Conservation (phyloP, 92 coral and sea anemone genomes). For the Diadumene lineata region DNA sequence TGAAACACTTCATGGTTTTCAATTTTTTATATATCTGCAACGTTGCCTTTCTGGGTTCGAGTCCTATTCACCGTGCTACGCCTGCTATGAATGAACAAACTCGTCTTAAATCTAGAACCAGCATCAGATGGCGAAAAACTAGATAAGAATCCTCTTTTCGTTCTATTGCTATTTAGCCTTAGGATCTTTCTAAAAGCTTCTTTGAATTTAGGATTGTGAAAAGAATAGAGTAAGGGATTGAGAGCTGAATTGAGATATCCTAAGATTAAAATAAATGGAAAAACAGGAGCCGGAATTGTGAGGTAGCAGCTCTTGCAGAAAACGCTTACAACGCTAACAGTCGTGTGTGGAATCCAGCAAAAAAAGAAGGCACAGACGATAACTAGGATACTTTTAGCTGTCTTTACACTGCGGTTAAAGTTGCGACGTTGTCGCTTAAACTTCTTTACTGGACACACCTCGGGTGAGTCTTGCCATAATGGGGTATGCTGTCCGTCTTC, state of each 20-base stretch:
- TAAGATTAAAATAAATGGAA: slow-evolving; percentile 46
- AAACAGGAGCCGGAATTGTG: slow-evolving; percentile 39
- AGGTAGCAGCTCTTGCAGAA: slow-evolving; percentile 44
- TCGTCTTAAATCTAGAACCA: slow-evolving; percentile 7
- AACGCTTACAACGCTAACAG: slow-evolving; percentile 51
- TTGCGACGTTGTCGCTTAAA: slow-evolving; percentile 46
- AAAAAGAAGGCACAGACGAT: slow-evolving; percentile 74
- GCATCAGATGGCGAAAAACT: slow-evolving; percentile 23
- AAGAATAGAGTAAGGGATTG: slow-evolving; percentile 85
- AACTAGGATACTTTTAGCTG: slow-evolving; percentile 67
- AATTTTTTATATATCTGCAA: not conserved
- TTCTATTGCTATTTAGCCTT: slow-evolving; percentile 11
- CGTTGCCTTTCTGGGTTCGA: not conserved
- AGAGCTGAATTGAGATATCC: slow-evolving; percentile 88
- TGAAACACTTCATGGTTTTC: too few relatives aligned
- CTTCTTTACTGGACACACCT: slow-evolving; percentile 7
- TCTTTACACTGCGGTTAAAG: slow-evolving; percentile 62
- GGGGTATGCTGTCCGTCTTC: slow-evolving; percentile 15
- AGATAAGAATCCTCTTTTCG: not conserved
- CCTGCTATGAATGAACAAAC: slow-evolving; percentile 8
- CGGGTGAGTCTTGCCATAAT: slow-evolving; percentile 3
- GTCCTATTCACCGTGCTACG: slow-evolving; percentile 17
- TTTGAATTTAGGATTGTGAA: slow-evolving; percentile 78
- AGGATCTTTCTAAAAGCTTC: slow-evolving; percentile 63
- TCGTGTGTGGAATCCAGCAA: slow-evolving; percentile 83